These are phyloP conservation scores for Caenorhabditis sp. DNA, from an alignment of 2,888 invertebrate species.

Conservation along the genomic window DNA sequence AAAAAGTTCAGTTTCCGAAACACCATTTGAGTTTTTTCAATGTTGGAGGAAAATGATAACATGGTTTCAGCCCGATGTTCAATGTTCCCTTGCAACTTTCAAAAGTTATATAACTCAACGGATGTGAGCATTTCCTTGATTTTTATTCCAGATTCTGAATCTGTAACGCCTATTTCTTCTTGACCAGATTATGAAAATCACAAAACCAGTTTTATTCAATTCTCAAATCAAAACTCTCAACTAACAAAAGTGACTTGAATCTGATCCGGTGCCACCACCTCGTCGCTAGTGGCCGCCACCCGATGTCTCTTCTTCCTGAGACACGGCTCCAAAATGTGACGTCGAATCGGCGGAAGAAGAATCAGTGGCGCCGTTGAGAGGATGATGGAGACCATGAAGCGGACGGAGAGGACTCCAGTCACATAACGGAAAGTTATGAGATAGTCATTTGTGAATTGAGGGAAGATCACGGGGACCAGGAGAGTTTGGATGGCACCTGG, in stretches of 20 bases:
- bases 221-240: background rate
- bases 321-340: constrained; percentile 22
- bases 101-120: too few relatives aligned
- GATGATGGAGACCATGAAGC: constrained; percentile 50
- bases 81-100: too few relatives aligned
- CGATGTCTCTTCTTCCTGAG: constrained; percentile 19
- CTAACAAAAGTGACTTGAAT: constrained; percentile 36
- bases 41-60: too few relatives aligned
- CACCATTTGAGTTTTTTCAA: too few relatives aligned
- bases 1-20: too few relatives aligned
- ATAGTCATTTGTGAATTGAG: constrained; percentile 36
- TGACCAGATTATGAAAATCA: too few relatives aligned
- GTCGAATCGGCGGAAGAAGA: constrained; percentile 43
- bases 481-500: constrained; percentile 43
- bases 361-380: constrained; percentile 34
- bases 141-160: too few relatives aligned
- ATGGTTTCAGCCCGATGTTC: too few relatives aligned
- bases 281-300: constrained; percentile 17
- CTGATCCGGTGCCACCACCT: constrained; percentile 26
- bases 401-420: constrained; percentile 43
- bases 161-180: too few relatives aligned
- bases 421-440: constrained; percentile 39
- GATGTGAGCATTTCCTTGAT: too few relatives aligned
- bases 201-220: too few relatives aligned
- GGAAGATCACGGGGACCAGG: constrained; percentile 19